Conservation (phyloP, 1,140 invertebrate genomes). For the Hetaerina americana region DNA sequence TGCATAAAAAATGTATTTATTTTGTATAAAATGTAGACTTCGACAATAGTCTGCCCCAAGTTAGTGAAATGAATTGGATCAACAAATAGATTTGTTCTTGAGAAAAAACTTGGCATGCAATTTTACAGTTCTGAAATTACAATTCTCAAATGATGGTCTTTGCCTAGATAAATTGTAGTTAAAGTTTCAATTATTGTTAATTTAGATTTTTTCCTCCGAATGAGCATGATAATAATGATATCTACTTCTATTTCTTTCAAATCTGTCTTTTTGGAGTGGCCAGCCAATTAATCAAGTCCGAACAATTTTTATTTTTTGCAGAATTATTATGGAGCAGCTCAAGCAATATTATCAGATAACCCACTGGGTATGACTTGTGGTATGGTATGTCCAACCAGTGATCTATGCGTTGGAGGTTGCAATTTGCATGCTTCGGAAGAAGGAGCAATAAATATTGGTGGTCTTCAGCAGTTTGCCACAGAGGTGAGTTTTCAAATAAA, state of each 20-base stretch:
- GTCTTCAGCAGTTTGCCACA: slow-evolving; percentile 93
- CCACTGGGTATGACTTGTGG: slow-evolving; percentile 92
- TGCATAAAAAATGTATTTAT: too few relatives aligned
- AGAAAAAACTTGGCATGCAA: too few relatives aligned
- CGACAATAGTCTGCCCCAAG: too few relatives aligned
- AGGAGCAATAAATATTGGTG: slow-evolving; percentile 96
- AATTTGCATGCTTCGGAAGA: slow-evolving; percentile 92
- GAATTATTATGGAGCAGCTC: slow-evolving; percentile 98
- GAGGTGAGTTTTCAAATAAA: too few relatives aligned
- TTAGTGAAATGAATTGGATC: too few relatives aligned
- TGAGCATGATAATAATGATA: neutral
- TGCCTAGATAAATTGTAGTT: too few relatives aligned
- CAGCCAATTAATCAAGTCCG: too few relatives aligned
- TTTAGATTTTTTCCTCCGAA: neutral
- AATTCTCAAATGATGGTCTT: too few relatives aligned
- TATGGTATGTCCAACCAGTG: slow-evolving; percentile 98
- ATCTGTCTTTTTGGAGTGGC: too few relatives aligned
- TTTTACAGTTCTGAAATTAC: too few relatives aligned
- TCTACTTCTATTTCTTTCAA: neutral
- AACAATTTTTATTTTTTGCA: slow-evolving; percentile 28
- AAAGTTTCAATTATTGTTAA: neutral
- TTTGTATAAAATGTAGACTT: too few relatives aligned
- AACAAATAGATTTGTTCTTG: too few relatives aligned
- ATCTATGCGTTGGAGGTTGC: slow-evolving; percentile 94
- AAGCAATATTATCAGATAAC: slow-evolving; percentile 93